These are phyloP conservation scores for Sarcophilus harrisii DNA, from an alignment of 2,797 vertebrate genomes.

Conservation along the genomic window DNA sequence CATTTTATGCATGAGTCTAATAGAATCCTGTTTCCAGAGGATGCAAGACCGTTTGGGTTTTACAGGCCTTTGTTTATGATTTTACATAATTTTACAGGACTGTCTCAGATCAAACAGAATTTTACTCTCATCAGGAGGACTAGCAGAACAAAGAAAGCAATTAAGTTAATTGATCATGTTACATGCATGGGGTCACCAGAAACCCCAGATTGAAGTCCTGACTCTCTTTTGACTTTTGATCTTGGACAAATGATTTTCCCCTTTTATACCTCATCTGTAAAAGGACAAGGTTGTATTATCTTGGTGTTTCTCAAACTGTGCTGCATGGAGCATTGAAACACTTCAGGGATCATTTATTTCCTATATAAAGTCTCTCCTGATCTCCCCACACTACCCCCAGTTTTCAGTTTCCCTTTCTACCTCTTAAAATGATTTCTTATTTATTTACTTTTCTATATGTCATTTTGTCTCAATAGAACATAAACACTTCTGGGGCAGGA, in stretches of 20 bases:
- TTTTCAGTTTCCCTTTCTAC: not conserved
- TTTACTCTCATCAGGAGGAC: no score
- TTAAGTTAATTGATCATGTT: no score
- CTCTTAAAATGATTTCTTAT: not conserved
- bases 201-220: no score
- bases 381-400: not conserved
- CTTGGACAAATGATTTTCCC: not conserved
- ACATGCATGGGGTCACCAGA: no score
- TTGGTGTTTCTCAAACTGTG: not conserved
- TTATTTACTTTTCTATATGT: not conserved
- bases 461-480: not conserved
- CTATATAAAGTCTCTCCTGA: not conserved
- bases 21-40: no score
- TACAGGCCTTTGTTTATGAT: no score
- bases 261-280: not conserved
- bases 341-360: not conserved
- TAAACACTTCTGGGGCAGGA: not conserved
- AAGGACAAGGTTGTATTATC: not conserved
- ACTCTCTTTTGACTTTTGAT: not conserved
- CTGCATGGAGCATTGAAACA: not conserved
- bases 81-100: no score
- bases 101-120: no score
- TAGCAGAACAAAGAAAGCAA: no score
- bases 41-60: no score
- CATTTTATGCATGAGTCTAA: no score